Conservation (phyloP, 2,888 invertebrate species). For the Prosapia bicincta region DNA sequence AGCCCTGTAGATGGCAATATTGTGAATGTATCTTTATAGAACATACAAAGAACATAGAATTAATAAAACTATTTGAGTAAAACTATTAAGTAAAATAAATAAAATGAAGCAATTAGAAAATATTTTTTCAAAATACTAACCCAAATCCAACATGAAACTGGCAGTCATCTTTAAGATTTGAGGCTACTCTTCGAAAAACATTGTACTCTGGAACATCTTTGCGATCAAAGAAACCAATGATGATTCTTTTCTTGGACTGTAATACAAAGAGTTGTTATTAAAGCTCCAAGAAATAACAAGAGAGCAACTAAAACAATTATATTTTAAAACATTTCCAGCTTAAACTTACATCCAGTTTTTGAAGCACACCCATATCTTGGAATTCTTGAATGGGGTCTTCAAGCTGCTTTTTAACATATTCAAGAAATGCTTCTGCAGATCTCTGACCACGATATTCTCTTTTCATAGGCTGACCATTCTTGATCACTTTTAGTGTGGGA, state of each 20-base stretch:
- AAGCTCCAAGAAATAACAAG: neutral
- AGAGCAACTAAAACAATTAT: neutral
- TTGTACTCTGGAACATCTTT: conserved; percentile 78
- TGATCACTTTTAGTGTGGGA: conserved; percentile 93
- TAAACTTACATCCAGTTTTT: conserved; percentile 61
- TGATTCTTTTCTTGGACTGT: conserved; percentile 58
- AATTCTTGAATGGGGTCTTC: conserved; percentile 83
- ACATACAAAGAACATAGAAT: too few species aligned
- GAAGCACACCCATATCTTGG: conserved; percentile 65
- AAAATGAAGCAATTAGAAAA: too few species aligned
- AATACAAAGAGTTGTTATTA: neutral
- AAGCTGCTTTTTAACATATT: conserved; percentile 85
- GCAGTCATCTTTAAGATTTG: conserved; percentile 74
- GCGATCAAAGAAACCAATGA: conserved; percentile 87
- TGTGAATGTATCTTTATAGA: too few species aligned
- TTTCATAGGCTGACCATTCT: conserved; percentile 86
- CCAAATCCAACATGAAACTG: conserved; percentile 91
- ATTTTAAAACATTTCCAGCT: neutral
- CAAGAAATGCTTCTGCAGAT: conserved; percentile 84
- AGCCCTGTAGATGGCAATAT: too few species aligned
- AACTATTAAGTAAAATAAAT: too few species aligned
- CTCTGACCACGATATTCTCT: conserved; percentile 85
- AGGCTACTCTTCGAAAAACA: conserved; percentile 58
- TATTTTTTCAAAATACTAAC: conserved; percentile 10
- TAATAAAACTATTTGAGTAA: too few species aligned